Evolutionary conservation across 2,888 invertebrate genomes (phyloP).

Genomic region (Hirtodrosophila cameraria): DNA sequence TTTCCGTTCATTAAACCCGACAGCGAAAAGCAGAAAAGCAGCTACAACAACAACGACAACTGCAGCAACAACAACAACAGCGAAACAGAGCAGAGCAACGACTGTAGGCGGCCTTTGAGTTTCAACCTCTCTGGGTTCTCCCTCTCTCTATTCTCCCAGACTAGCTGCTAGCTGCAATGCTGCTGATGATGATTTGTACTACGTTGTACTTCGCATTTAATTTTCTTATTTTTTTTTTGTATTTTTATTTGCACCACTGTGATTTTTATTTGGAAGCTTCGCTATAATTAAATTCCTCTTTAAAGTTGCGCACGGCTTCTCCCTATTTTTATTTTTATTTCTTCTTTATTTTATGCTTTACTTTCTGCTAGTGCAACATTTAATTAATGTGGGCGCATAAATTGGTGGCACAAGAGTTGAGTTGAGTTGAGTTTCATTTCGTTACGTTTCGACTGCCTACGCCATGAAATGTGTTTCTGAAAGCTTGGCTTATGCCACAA

Average conservation of each 20-base stretch:
- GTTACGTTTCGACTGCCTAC: constrained; percentile 31
- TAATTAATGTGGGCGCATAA: constrained; percentile 42
- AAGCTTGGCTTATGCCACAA: constrained; percentile 32
- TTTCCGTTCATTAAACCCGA: constrained; percentile 83
- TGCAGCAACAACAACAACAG: constrained; percentile 15
- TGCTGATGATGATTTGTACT: constrained; percentile 39
- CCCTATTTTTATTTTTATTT: constrained; percentile 6
- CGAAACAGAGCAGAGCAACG: constrained; percentile 44
- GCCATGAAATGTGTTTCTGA: constrained; percentile 20
- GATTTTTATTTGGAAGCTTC: constrained; percentile 40
- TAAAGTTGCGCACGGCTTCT: constrained; percentile 46
- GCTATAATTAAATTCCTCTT: constrained; percentile 75
- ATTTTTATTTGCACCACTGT: constrained; percentile 30
- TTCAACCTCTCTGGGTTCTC: constrained; percentile 18
- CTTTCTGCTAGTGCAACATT: constrained; percentile 27
- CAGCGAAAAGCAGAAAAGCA: constrained; percentile 69
- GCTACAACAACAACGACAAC: constrained; percentile 28
- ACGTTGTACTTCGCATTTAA: constrained; percentile 48
- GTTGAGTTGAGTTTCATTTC: too few species aligned
- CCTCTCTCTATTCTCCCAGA: constrained; percentile 11
- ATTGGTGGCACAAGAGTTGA: constrained; percentile 20
- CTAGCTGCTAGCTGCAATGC: constrained; percentile 41
- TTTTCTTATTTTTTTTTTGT: constrained; percentile 18
- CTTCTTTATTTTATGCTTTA: constrained; percentile 10
- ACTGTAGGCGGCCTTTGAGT: constrained; percentile 72